phyloP scores from a whole-genome alignment of 2,888 invertebrate species.

The Allacma fusca region DNA sequence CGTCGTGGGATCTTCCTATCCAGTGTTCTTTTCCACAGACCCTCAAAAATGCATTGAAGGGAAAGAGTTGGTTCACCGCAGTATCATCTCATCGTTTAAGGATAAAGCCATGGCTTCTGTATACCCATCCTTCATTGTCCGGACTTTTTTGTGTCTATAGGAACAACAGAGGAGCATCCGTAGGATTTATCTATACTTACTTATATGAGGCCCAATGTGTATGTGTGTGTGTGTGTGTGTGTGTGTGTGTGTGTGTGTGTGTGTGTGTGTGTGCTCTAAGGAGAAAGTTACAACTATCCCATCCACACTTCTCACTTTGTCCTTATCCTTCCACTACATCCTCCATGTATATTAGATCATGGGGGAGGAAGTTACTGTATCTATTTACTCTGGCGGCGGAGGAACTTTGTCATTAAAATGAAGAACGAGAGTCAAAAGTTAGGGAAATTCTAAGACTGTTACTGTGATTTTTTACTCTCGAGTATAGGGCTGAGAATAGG shows the following conservation, averaged over 20 bases:
- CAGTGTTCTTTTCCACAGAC: not conserved
- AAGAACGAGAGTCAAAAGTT: not conserved
- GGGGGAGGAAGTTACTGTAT: not conserved
- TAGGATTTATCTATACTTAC: too few relatives aligned
- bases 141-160: not conserved
- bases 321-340: not conserved
- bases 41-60: not conserved
- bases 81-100: not conserved
- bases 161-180: too few relatives aligned
- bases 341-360: too few relatives aligned
- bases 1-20: not conserved
- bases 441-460: not conserved
- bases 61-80: not conserved
- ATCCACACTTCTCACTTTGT: not conserved
- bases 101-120: not conserved
- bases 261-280: too few relatives aligned
- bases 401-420: constrained; percentile 1
- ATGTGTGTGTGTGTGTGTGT: too few relatives aligned
- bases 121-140: constrained; percentile 10
- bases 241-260: too few relatives aligned
- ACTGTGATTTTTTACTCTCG: not conserved
- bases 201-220: too few relatives aligned
- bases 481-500: too few relatives aligned
- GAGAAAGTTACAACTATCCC: too few relatives aligned
- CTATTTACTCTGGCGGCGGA: not conserved